phyloP scores from a whole-genome alignment of 1,140 invertebrate genomes.

The Mactra quadrangularis region DNA sequence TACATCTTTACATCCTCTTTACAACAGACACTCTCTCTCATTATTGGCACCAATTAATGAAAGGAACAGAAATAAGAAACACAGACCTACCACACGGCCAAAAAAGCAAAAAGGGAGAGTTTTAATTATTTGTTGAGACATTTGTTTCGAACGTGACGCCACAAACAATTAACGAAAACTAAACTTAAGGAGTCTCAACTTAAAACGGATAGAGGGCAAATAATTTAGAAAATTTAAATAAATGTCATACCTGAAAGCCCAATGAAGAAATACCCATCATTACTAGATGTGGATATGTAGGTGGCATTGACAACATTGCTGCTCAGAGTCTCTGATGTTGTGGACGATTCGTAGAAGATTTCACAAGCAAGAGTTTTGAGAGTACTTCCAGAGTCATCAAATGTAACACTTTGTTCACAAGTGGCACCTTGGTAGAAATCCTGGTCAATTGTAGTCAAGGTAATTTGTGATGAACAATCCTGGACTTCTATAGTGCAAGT shows the following conservation, averaged over 20 bases:
- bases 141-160: no score
- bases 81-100: no score
- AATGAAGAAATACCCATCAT: constrained; percentile 10
- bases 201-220: no score
- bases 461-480: neutral
- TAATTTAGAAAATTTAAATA: no score
- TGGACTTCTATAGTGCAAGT: constrained; percentile 12
- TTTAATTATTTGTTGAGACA: no score
- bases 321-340: neutral
- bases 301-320: neutral
- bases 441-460: neutral
- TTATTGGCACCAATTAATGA: no score
- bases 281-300: neutral
- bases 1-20: no score
- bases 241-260: constrained; percentile 1
- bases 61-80: no score
- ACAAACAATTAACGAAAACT: no score
- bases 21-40: no score
- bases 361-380: neutral
- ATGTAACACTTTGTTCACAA: neutral
- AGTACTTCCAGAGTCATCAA: neutral
- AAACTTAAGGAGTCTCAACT: no score
- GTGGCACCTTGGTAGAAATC: neutral
- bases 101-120: no score
- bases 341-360: neutral